Evolutionary conservation across 2,797 vertebrate genomes (phyloP).

Genomic region (Spinus pinus): DNA sequence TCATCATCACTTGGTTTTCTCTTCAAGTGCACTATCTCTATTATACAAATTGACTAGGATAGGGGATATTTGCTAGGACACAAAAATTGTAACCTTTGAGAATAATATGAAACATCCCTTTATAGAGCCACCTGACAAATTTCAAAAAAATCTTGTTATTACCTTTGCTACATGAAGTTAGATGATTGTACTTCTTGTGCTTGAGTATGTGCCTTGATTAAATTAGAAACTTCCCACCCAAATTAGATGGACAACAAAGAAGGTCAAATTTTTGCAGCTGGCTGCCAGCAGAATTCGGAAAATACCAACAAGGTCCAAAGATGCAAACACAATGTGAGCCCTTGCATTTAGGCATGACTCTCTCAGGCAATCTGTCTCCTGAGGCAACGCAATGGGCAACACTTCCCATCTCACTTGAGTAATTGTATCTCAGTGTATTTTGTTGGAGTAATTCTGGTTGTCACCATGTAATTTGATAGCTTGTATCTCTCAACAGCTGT

Average conservation of each 20-base stretch:
- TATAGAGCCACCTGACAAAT: neutral
- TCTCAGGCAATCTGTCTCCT: neutral
- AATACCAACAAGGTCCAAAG: neutral
- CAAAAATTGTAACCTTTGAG: neutral
- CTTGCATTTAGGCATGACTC: neutral
- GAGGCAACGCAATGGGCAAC: neutral
- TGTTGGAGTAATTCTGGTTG: neutral
- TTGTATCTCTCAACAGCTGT: neutral
- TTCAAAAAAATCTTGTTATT: neutral
- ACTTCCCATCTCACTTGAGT: neutral
- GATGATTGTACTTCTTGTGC: neutral
- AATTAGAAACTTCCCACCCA: neutral
- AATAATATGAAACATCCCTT: neutral
- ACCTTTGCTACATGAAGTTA: neutral
- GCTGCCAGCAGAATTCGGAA: neutral
- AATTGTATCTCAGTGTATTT: neutral
- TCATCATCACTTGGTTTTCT: neutral
- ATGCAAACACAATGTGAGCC: neutral
- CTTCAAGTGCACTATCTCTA: neutral
- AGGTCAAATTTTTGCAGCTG: neutral
- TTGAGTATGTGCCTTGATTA: neutral
- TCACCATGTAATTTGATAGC: neutral
- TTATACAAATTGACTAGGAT: neutral
- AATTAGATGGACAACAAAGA: neutral
- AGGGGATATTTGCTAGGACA: neutral